Evolutionary conservation across 2,888 invertebrate species (phyloP), one percentile per base, ranked within the genome.

Genomic region (Parascotia fuliginaria): DNA sequence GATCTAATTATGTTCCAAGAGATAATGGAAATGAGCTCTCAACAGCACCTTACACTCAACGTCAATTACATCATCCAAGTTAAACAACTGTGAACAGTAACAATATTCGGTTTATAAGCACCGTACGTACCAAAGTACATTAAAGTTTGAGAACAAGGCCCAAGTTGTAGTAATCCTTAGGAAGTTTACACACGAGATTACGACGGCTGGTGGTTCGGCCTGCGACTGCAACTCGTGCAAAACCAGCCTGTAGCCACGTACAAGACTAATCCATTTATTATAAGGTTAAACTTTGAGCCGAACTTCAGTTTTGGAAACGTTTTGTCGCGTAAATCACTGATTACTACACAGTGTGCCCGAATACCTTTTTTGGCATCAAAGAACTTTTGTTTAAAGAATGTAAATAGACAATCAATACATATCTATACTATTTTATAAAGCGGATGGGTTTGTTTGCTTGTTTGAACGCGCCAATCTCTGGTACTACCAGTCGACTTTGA

Each of bases 111-210:
- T 6, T 31, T 44, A 32, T 15, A 15, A 38, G 13, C 36, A 3
- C 11, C 36, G n/a, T 6, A 22, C 37, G 9, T 28, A 16, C 33
- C 24, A 15, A 29, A 38, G 32, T 32, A 15, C 43, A 61, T 61
- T 53, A 51, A 60, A 56, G 53, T 61, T 56, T 49, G 44, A 27
- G 56, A 65, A 56, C 66, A 61, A 54, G 48, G 29, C 32, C 36
- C 33, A 45, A 63, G 56, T 52, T 43, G 39, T 54, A 42, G 56
- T 61, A 63, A 65, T 65, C 56, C 62, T 39, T 48, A 33, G 14
- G 41, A 57, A 61, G 66, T 63, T 65, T 51, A 41, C 66, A 41
- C 48, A 37, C 41, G 36, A 53, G 50, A 65, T 65, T 63, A 63
- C 48, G 31, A 39, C 36, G 27, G 13, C 11, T 27, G 36, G 33